Base-by-base conservation (phyloP, 2,113 vertebrate genomes). In the Elephas maximus region DNA sequence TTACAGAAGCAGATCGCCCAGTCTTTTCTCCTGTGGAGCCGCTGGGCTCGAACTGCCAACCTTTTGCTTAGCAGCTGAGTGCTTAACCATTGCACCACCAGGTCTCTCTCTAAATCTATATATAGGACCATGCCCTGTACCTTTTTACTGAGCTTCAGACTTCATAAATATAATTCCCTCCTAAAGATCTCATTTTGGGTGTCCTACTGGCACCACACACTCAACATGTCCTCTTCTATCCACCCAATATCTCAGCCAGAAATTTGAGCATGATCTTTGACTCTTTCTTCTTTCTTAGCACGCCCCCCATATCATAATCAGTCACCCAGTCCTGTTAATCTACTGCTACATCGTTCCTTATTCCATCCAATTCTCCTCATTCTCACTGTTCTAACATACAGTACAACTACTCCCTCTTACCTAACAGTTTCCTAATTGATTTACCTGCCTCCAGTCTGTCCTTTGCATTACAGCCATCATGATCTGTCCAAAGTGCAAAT, bases 311-410 rank as follows among this genome's bases (percentile, higher is more conserved):
- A 90, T 44, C 30, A 44, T 93, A 90, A 48, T 76, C 12, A 79
- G 23, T 62, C 15, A 2, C 33, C 30, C 53, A 76, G 30, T n/a
- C 79, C 33, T 80, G 30, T 41, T 79, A 79, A 88, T 11, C 26
- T 41, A 62, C 21, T 65, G 15, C 37, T 71, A 71, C n/a, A 51
- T 28, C 6, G 7, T 78, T 81, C 23, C 45, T 76, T 60, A 65
- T 65, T 73, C 48, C 24, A 62, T 30, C n/a, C 37, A 45, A 4
- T 80, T 63, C 30, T 45, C 12, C 24, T 93, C 37, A 21, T 23
- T 67, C 65, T 87, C 7, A 5, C 0, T 6, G 17, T n/a, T 28
- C 41, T 8, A 9, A 21, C 0, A 18, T 51, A 44, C 8, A 1
- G 8, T 81, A 30, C 2, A 48, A 51, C 8, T 20, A 17, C 30